Percentiles rank a stretch among this genome's conserved stretches.
Conservation (phyloP, 1,140 invertebrate genomes). For the Drosophila truncata region DNA sequence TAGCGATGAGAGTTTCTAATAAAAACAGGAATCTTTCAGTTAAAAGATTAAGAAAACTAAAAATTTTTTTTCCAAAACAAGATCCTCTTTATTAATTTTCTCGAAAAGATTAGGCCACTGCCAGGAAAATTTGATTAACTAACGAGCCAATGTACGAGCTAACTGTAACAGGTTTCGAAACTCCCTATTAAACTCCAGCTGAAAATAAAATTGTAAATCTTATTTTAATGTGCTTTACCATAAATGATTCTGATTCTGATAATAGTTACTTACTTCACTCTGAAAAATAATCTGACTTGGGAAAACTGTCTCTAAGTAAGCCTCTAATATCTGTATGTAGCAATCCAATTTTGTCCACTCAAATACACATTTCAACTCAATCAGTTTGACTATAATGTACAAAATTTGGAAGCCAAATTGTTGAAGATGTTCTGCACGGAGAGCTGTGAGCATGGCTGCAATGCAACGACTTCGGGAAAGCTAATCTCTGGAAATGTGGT, state of each 20-base stretch:
- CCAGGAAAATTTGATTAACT: no score
- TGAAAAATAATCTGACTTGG: background rate
- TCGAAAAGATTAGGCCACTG: no score
- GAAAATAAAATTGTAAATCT: no score
- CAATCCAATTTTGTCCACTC: background rate
- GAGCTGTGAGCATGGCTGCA: slow-evolving; percentile 53
- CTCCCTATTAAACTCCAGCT: no score
- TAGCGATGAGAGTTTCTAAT: background rate
- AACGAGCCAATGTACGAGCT: no score
- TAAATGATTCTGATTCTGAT: no score
- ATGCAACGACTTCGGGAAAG: slow-evolving; percentile 35
- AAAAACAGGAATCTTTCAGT: background rate
- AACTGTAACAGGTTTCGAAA: no score
- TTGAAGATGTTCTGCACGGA: slow-evolving; percentile 59
- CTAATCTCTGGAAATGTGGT: slow-evolving; percentile 3
- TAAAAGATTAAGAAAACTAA: background rate
- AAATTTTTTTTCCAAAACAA: background rate
- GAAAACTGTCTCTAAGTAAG: background rate
- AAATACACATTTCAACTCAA: slow-evolving; percentile 12
- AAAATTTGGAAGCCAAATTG: slow-evolving; percentile 26
- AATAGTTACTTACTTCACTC: no score
- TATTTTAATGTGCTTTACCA: no score
- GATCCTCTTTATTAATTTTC: no score
- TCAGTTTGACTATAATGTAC: slow-evolving; percentile 40
- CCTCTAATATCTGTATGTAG: background rate